Evolutionary conservation across 2,113 vertebrate species (phyloP), one percentile per base, ranked within the genome.

Genomic region (Thymallus thymallus): DNA sequence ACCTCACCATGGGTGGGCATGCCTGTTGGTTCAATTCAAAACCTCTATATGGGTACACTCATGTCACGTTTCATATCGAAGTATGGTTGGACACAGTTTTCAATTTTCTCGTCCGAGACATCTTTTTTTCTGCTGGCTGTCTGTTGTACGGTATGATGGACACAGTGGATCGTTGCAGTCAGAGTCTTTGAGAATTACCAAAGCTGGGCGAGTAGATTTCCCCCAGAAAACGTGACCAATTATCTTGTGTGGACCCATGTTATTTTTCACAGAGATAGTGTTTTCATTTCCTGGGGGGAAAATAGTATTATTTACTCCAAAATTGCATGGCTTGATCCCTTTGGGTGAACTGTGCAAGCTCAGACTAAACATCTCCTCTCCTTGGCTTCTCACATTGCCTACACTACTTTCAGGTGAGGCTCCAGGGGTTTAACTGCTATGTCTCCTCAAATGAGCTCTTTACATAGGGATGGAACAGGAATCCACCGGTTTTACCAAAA

Each of bases 221-320:
- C 26, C 12, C 46, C 64, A 74, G 75, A 73, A 80, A 86, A 81
- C 77, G 80, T 41, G 70, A 65, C 75, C 87, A 91, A 90, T 90
- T 86, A 87, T 90, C 73, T 84, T 68, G 71, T 76, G 76, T 80
- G 80, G 75, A 75, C 76, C 62, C 78, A 75, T 86, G 86, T 85
- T 86, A 89, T 89, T 84, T 82, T 88, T 90, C 87, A 88, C 82
- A 79, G 74, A 91, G 86, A 91, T 90, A 80, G 87, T 86, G 83
- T 90, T 93, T 85, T 90, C 87, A 91, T 93, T 87, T 82, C 86
- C 86, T 79, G 76, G 71, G 80, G 87, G 81, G 82, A 87, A 87
- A 91, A 90, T 88, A 46, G 84, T 85, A 85, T 88, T 87, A 85
- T 89, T 91, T 91, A 85, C 84, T 78, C 51, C 71, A 74, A 76